Conservation (phyloP, 2,113 vertebrate genomes). For the Odocoileus hemionus region DNA sequence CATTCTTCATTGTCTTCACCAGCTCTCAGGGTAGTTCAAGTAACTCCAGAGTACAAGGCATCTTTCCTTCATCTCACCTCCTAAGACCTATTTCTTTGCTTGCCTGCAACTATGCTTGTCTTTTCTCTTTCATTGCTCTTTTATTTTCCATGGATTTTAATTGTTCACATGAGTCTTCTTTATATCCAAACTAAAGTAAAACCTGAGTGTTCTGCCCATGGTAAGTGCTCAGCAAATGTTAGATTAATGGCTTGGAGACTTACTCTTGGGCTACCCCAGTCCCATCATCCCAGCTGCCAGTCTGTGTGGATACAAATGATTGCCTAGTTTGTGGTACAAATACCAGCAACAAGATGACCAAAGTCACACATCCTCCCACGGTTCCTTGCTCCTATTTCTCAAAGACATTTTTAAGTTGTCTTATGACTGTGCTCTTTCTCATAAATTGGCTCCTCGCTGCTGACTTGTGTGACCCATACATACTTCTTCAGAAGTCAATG, state of each 20-base stretch:
- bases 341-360: not conserved
- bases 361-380: not conserved
- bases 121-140: not conserved
- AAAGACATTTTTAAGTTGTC: not conserved
- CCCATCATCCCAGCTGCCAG: not conserved
- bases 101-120: not conserved
- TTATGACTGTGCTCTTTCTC: slow-evolving; percentile 32
- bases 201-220: not conserved
- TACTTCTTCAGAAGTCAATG: slow-evolving; percentile 10
- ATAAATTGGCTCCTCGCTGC: not conserved
- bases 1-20: not conserved
- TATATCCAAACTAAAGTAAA: not conserved
- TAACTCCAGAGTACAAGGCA: not conserved
- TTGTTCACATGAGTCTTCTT: not conserved
- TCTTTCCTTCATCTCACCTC: not conserved
- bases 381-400: slow-evolving; percentile 1
- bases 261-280: not conserved
- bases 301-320: not conserved
- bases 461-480: not conserved
- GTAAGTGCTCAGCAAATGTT: not conserved
- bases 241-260: not conserved
- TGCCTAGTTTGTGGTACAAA: not conserved
- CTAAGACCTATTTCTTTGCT: not conserved
- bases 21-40: not conserved
- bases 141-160: slow-evolving; percentile 14